phyloP scores from a whole-genome alignment of 2,797 vertebrate genomes.

The Rhinella marina region DNA sequence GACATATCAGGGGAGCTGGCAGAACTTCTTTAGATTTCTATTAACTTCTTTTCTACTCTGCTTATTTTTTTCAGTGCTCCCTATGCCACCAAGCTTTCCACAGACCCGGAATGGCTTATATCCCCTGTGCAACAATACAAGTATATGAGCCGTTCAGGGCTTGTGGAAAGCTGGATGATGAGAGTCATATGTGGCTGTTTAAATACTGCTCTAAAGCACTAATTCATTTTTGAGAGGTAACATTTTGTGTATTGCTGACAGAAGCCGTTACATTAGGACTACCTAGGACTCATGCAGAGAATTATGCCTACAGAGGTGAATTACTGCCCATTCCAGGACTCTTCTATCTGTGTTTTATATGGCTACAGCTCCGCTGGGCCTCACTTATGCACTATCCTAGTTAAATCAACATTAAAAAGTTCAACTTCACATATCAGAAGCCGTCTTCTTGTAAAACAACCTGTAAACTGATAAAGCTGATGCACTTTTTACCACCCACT shows the following conservation, averaged over 20 bases:
- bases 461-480: not conserved
- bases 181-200: not conserved
- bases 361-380: not conserved
- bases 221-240: not conserved
- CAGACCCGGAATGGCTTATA: no score
- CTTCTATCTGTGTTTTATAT: not conserved
- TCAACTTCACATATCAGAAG: not conserved
- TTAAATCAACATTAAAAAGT: conserved; percentile 27
- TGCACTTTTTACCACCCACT: not conserved
- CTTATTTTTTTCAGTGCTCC: no score
- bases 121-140: not conserved
- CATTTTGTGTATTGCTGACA: not conserved
- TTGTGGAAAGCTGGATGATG: not conserved
- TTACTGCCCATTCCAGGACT: not conserved
- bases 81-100: no score
- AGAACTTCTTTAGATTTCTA: no score
- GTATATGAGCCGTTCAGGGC: not conserved
- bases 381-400: not conserved
- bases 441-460: not conserved
- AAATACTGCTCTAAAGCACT: not conserved
- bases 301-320: not conserved
- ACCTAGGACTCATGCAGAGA: not conserved
- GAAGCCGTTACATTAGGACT: not conserved
- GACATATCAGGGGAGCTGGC: no score
- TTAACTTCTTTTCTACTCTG: no score